Evolutionary conservation across 2,797 vertebrate genomes (phyloP), one percentile per base, ranked within the genome.

Genomic region (Falco biarmicus): DNA sequence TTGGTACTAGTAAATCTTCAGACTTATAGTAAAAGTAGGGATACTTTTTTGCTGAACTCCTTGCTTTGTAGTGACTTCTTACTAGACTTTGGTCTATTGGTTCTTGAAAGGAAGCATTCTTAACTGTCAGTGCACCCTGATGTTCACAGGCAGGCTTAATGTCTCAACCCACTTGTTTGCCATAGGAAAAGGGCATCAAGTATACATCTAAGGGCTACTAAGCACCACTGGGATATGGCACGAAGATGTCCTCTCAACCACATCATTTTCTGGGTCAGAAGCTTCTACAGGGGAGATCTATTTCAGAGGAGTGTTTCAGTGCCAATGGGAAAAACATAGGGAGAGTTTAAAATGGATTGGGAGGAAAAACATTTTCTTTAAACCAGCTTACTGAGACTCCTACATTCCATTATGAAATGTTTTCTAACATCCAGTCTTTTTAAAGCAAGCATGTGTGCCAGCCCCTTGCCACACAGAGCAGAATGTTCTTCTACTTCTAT

Each of bases 321-420:
- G 87, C 90, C 95, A 94, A 32, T 80, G 70, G 83, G 80, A 94
- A 92, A 94, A 95, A 91, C 70, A 63, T 0, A 64, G 15, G 41
- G 54, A 51, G 60, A 32, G 48, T 84, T 94, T 95, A 81, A 97
- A 95, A 91, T 4, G 47, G 74, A 74, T 66, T 65, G 37, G 89
- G 74, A 84, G 47, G 53, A 74, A 95, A 90, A 94, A 88, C 83
- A 91, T 53, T 92, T 77, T 84, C 65, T 90, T 81, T 81, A 81
- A 94, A 82, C 54, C 80, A 84, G 9, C 57, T 79, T 50, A 20
- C 73, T 66, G 77, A 91, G 80, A 70, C 24, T 77, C 48, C 53
- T 82, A 11, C 93, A 82, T 95, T 81, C 90, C 87, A 57, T 13
- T 66, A 86, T 41, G 59, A 84, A 93, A 90, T 18, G 20, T 5